These are phyloP conservation scores for Macropodus opercularis DNA, from an alignment of 2,797 vertebrate genomes.

Conservation along the genomic window DNA sequence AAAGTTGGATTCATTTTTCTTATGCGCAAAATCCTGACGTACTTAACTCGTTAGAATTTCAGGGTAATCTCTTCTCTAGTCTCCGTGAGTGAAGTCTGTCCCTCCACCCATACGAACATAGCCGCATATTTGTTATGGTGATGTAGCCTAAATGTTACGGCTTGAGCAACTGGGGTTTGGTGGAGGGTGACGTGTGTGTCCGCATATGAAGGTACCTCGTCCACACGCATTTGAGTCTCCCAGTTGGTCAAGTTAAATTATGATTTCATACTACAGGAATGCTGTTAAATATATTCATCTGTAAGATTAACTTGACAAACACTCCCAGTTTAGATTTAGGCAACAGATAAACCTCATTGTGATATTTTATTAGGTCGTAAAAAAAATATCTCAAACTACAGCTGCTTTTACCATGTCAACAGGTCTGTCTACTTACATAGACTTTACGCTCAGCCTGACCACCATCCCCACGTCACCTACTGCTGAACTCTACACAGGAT, in stretches of 20 bases:
- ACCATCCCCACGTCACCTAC: constrained; percentile 30
- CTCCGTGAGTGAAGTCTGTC: constrained; percentile 27
- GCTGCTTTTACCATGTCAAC: constrained; percentile 26
- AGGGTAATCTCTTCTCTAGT: not conserved
- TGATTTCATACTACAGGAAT: constrained; percentile 62
- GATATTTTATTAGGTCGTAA: too few species aligned
- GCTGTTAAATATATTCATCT: constrained; percentile 80
- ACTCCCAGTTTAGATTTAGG: constrained; percentile 43
- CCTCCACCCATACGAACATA: constrained; percentile 9
- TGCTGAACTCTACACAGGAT: constrained; percentile 43
- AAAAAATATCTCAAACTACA: constrained; percentile 45
- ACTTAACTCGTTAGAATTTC: not conserved
- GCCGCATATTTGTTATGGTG: not conserved
- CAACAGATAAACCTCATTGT: constrained; percentile 51
- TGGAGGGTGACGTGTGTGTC: too few species aligned
- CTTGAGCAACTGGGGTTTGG: too few species aligned
- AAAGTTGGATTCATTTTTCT: constrained; percentile 66
- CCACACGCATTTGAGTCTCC: constrained; percentile 25
- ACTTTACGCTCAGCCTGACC: constrained; percentile 27
- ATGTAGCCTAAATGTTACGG: constrained; percentile 14
- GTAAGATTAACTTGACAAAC: constrained; percentile 44
- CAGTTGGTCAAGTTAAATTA: constrained; percentile 56
- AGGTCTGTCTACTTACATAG: constrained; percentile 53
- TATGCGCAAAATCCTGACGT: not conserved
- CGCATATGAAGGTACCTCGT: constrained; percentile 41